Percentiles rank a stretch among this genome's conserved stretches.
Evolutionary conservation across 2,797 vertebrate species (phyloP).

Genomic region (Varecia variegata): DNA sequence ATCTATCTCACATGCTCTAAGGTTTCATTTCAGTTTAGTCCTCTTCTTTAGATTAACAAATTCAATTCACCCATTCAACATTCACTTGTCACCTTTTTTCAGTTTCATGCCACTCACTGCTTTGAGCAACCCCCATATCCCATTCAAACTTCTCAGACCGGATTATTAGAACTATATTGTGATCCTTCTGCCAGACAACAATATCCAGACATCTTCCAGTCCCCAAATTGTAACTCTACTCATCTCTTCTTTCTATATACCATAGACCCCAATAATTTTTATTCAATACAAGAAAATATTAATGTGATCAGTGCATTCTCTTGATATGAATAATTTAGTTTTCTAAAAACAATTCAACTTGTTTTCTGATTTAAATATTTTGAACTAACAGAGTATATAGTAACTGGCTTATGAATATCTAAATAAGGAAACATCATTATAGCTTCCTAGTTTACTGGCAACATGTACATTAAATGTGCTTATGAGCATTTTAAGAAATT

Average conservation of each 20-base stretch:
- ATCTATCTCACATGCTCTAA: not conserved
- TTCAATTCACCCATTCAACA: not conserved
- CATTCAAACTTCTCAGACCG: not conserved
- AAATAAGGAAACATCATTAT: conserved; percentile 24
- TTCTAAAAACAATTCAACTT: not conserved
- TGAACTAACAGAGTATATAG: not conserved
- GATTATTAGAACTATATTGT: not conserved
- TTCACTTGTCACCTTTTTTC: not conserved
- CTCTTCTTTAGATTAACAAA: not conserved
- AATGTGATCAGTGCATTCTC: not conserved
- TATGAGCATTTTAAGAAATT: conserved; percentile 58
- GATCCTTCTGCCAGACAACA: not conserved
- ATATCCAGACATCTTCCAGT: not conserved
- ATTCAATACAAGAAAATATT: not conserved
- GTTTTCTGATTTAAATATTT: not conserved
- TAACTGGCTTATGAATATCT: conserved; percentile 12
- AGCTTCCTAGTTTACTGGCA: conserved; percentile 55
- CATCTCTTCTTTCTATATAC: not conserved
- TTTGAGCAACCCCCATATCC: not conserved
- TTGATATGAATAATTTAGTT: not conserved
- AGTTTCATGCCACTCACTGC: not conserved
- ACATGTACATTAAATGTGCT: conserved; percentile 34
- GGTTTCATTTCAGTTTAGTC: not conserved
- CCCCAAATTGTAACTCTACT: not conserved
- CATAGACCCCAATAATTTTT: not conserved